Percentiles rank a stretch among this genome's conserved stretches.
These are phyloP conservation scores for Stenodera caucasica DNA, from an alignment of 2,888 invertebrate species.

Conservation along the genomic window DNA sequence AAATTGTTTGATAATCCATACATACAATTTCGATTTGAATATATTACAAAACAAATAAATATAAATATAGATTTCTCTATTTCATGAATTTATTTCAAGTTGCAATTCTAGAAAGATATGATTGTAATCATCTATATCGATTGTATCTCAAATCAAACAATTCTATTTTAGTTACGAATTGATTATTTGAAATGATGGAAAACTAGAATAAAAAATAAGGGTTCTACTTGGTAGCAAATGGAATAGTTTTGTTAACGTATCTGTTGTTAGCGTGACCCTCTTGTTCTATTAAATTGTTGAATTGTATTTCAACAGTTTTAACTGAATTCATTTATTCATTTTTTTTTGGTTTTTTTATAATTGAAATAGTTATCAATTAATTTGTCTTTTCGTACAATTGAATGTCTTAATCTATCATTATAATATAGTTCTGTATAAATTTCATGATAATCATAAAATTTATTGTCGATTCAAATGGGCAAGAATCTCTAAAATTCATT, in stretches of 20 bases:
- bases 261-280: background rate
- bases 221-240: background rate
- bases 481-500: no score
- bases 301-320: background rate
- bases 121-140: no score
- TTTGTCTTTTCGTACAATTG: background rate
- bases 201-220: background rate
- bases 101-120: no score
- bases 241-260: background rate
- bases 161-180: no score
- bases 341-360: background rate
- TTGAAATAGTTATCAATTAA: background rate
- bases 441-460: no score
- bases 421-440: no score
- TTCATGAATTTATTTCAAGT: no score
- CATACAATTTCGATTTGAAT: no score
- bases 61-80: no score
- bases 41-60: no score
- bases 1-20: slow-evolving; percentile 1
- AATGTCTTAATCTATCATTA: slow-evolving; percentile 1
- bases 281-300: background rate
- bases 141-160: no score
- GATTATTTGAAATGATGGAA: background rate
- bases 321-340: background rate
- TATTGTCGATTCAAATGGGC: no score